Evolutionary conservation across 2,888 invertebrate species (phyloP).

Genomic region (Tetropium fuscum): DNA sequence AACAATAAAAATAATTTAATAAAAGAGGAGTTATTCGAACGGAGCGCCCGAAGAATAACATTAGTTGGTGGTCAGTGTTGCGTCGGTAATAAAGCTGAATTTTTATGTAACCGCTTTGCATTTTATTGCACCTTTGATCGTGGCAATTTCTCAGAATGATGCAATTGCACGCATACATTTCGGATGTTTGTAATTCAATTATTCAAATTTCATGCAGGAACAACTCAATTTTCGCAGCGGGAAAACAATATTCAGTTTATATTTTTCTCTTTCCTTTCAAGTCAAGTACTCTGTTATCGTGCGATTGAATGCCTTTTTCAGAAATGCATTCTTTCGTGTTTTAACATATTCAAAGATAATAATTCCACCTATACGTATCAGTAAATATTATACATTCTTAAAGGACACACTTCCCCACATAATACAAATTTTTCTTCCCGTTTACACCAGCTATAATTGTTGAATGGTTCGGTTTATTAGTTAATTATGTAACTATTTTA

Average conservation of each 20-base stretch:
- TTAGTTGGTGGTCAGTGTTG: slow-evolving; percentile 48
- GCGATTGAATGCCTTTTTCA: too few relatives aligned
- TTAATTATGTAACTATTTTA: too few relatives aligned
- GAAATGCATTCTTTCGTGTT: too few relatives aligned
- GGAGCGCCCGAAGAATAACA: slow-evolving; percentile 21
- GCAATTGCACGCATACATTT: slow-evolving; percentile 45
- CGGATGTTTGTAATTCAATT: slow-evolving; percentile 52
- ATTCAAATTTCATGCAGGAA: slow-evolving; percentile 47
- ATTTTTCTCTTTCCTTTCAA: too few relatives aligned
- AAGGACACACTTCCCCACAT: too few relatives aligned
- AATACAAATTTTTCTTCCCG: too few relatives aligned
- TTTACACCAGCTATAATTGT: too few relatives aligned
- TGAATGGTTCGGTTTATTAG: too few relatives aligned
- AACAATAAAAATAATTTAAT: slow-evolving; percentile 41
- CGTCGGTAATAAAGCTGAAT: slow-evolving; percentile 52
- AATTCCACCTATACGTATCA: too few relatives aligned
- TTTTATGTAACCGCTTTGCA: slow-evolving; percentile 55
- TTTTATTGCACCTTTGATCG: slow-evolving; percentile 57
- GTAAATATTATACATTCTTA: too few relatives aligned
- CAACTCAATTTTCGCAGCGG: slow-evolving; percentile 10
- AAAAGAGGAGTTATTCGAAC: slow-evolving; percentile 36
- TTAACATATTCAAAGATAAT: too few relatives aligned
- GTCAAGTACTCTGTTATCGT: too few relatives aligned
- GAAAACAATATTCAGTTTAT: slow-evolving; percentile 22
- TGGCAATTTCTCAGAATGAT: slow-evolving; percentile 51